Conservation (phyloP, 2,888 invertebrate species). For the Caenorhabditis imperialis region DNA sequence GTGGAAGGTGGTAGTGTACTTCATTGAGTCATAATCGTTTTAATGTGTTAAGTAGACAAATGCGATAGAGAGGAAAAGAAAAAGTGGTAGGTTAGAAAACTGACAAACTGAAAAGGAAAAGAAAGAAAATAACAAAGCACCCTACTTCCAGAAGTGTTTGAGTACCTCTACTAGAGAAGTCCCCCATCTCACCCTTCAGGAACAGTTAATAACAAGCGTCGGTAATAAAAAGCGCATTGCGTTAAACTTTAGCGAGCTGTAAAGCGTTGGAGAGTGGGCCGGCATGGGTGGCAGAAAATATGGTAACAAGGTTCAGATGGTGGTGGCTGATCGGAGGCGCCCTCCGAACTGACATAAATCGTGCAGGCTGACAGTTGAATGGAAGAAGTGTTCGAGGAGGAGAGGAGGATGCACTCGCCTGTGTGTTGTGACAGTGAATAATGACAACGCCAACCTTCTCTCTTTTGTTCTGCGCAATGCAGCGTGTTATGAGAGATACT, state of each 20-base stretch:
- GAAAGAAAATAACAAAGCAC: no score
- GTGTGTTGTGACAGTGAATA: conserved; percentile 40
- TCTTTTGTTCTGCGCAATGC: conserved; percentile 12
- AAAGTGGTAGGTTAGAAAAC: background rate
- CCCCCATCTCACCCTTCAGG: background rate
- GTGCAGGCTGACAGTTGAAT: conserved; percentile 58
- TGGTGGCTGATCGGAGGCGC: conserved; percentile 45
- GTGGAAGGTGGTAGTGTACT: no score
- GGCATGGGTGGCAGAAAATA: conserved; percentile 54
- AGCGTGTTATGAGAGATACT: background rate
- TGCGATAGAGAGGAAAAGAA: background rate
- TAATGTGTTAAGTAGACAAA: background rate
- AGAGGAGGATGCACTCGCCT: conserved; percentile 28
- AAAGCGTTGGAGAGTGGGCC: conserved; percentile 27
- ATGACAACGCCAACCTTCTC: conserved; percentile 24
- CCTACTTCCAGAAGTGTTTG: no score
- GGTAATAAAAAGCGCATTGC: conserved; percentile 39
- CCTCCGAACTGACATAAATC: conserved; percentile 52
- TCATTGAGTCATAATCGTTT: conserved; percentile 29
- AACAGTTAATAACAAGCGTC: conserved; percentile 13
- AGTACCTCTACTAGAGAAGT: no score
- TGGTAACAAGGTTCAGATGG: conserved; percentile 61
- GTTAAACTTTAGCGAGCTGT: no score
- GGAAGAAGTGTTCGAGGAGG: conserved; percentile 21
- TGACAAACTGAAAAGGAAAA: conserved; percentile 18